Evolutionary conservation across 1,140 invertebrate genomes (phyloP).

Genomic region (Lasaia peninsularis): DNA sequence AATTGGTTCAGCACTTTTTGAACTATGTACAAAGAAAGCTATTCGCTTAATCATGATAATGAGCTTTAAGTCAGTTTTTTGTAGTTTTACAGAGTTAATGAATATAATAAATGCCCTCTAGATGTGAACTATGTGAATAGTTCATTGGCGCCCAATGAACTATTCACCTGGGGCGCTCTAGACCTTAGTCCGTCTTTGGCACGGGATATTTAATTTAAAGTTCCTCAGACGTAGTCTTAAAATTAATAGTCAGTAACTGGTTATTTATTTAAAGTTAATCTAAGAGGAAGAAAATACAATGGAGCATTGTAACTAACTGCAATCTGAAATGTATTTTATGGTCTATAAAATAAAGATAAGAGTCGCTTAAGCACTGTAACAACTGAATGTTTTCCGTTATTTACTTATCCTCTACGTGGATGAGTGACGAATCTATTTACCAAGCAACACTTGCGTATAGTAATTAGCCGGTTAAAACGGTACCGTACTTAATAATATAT

Average conservation of each 20-base stretch:
- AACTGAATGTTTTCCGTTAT: background rate
- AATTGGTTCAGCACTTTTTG: too few species aligned
- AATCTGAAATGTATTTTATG: background rate
- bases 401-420: slow-evolving; percentile 24
- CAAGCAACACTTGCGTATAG: background rate
- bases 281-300: background rate
- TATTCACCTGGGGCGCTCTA: too few species aligned
- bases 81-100: too few species aligned
- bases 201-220: background rate
- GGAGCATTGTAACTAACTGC: background rate
- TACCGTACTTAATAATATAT: too few species aligned
- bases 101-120: too few species aligned
- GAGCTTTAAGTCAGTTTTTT: too few species aligned
- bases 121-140: too few species aligned
- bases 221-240: background rate
- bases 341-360: background rate
- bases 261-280: slow-evolving; percentile 1
- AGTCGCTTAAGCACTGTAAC: background rate
- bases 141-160: too few species aligned
- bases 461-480: background rate
- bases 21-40: too few species aligned
- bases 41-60: too few species aligned
- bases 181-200: too few species aligned
- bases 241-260: background rate
- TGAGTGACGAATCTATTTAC: slow-evolving; percentile 17